Base-by-base conservation (phyloP, 53 echinoderm and acorn worm genomes). In the Henricia sp. region DNA sequence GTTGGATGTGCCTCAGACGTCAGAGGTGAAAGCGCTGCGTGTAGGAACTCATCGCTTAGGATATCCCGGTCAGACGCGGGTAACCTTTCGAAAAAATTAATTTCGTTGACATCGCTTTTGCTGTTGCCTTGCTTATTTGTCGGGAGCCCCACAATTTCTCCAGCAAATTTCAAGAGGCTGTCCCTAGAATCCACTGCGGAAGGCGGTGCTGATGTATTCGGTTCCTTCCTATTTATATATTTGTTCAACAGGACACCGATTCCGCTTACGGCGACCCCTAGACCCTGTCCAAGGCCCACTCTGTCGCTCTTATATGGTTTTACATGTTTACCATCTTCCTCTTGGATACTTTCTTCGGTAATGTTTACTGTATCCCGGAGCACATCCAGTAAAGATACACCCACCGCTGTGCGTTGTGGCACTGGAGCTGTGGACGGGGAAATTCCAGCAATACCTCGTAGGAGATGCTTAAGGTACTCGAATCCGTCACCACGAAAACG, bases 21-120 rank as follows among this genome's bases (percentile, higher is more conserved):
- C n/a, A n/a, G n/a, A n/a, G n/a, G n/a, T n/a, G n/a, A n/a, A n/a
- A n/a, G n/a, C n/a, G n/a, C n/a, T n/a, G n/a, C n/a, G n/a, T n/a
- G n/a, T n/a, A n/a, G n/a, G n/a, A n/a, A n/a, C n/a, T n/a, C n/a
- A n/a, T n/a, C n/a, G 29, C 36, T 17, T 1, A 74, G 74, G 39
- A 74, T 40, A 32, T 74, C 74, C 24, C 41, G 13, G 37, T 55
- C 57, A 9, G 74, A 56, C 57, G 54, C 74, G 37, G 25, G 55
- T 56, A 74, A 35, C 11, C 27, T 37, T 55, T 56, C 56, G 38
- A 56, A 48, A 24, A 74, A 56, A 74, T 38, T 56, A 40, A 74
- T 76, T 1, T 30, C 24, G 4, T 42, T 19, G 6, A 76, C 42
- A 26, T 76, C 76, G 10, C 42, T 27, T 16, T 24, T 57, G 35